Base-by-base conservation (phyloP, 2,888 invertebrate genomes). In the Chesias legatella region DNA sequence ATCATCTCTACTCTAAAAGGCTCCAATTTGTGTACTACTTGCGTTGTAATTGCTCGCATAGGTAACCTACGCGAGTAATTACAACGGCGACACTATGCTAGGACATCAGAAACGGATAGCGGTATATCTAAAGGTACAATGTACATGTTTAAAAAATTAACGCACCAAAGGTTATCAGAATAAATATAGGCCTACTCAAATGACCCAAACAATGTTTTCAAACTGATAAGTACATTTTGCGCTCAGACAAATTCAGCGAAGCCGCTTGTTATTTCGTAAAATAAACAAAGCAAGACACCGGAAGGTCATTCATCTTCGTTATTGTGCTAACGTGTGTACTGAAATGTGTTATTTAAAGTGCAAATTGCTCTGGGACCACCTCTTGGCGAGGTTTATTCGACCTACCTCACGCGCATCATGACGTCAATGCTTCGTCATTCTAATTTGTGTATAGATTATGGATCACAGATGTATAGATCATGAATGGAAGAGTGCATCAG, bases 351-450 rank as follows among this genome's bases (percentile, higher is more conserved):
- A 38, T 37, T 32, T 23, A 35, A 39, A 32, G 37, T 33, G 41
- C 30, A 51, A 38, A 47, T 47, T 53, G 6, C 10, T 23, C 22
- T 21, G 27, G 23, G 7, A 31, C 33, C 30, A 26, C 36, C 33
- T 43, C 45, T 78, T 78, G 78, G 78, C 78, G 77, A 48, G 52
- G 48, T 43, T 42, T 50, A 52, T 50, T 67, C 64, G 74, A 73
- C 77, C 76, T 75, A 68, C 73, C 73, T 69, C 76, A 75, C 67
- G 65, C 66, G 65, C 50, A 58, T 13, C 17, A n/a, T 34, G 48
- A 65, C 67, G 68, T 72, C 69, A 68, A 58, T 33, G 33, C 13
- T 2, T 17, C 13, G 13, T 50, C 40, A 60, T 58, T 3, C 13
- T 17, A 17, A 17, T 17, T 17, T 17, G 13, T 17, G 2, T 17